Evolutionary conservation across 2,797 vertebrate genomes (phyloP).

Genomic region (Micrastur ruficollis): DNA sequence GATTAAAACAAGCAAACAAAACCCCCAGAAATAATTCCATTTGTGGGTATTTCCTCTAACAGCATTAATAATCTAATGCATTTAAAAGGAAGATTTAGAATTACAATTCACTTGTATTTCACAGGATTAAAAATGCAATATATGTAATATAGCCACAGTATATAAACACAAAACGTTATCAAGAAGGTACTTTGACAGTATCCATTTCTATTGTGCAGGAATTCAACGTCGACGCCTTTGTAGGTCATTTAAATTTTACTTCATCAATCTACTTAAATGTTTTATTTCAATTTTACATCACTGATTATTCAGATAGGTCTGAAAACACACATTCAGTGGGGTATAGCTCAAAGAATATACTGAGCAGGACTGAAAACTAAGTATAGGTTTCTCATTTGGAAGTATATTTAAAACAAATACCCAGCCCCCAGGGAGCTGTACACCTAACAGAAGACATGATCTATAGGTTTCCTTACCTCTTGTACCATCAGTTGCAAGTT

Average conservation of each 20-base stretch:
- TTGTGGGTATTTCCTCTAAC: conserved; percentile 54
- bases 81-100: conserved; percentile 53
- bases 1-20: conserved; percentile 43
- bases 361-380: not conserved
- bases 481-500: not conserved
- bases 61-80: conserved; percentile 52
- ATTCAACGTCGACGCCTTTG: not conserved
- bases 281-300: too few relatives aligned
- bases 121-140: conserved; percentile 51
- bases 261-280: not conserved
- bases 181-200: not conserved
- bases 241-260: not conserved
- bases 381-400: not conserved
- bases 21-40: conserved; percentile 49
- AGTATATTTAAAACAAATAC: not conserved
- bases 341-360: not conserved
- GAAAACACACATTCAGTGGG: not conserved
- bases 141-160: not conserved
- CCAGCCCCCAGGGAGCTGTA: not conserved
- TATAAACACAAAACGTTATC: not conserved
- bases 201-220: not conserved
- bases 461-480: not conserved
- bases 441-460: fast-evolving
- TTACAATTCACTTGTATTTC: conserved; percentile 35
- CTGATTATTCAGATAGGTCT: not conserved